Conservation (phyloP, 2,888 invertebrate species). For the Nomada lathburiana region DNA sequence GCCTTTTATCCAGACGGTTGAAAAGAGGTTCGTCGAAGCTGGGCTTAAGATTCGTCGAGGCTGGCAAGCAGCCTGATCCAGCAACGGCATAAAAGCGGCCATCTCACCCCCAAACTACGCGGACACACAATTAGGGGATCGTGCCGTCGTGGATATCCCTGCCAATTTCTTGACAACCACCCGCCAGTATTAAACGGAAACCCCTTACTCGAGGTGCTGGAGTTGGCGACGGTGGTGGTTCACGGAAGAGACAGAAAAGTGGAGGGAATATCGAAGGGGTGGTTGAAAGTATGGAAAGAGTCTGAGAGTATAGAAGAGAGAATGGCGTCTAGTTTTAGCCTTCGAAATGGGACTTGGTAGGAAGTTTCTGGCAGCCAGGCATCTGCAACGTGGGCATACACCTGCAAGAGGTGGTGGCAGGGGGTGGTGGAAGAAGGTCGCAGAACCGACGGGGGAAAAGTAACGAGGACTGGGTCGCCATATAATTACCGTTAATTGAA, state of each 20-base stretch:
- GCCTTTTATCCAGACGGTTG: slow-evolving; percentile 52
- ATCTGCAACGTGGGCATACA: slow-evolving; percentile 61
- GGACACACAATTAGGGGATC: slow-evolving; percentile 70
- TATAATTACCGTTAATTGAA: slow-evolving; percentile 83
- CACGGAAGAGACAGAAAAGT: background rate
- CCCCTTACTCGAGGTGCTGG: slow-evolving; percentile 51
- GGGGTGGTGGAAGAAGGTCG: slow-evolving; percentile 34
- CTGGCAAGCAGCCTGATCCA: slow-evolving; percentile 60
- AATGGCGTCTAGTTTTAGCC: slow-evolving; percentile 60
- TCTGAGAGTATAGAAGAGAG: slow-evolving; percentile 14
- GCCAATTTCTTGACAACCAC: slow-evolving; percentile 80
- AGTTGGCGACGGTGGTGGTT: slow-evolving; percentile 11
- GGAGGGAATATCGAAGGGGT: background rate
- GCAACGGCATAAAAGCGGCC: slow-evolving; percentile 56
- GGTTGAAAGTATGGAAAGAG: background rate
- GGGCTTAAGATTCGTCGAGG: slow-evolving; percentile 72
- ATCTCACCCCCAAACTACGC: slow-evolving; percentile 39
- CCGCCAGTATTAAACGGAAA: slow-evolving; percentile 76
- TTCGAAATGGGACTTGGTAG: slow-evolving; percentile 80
- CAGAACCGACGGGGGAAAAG: slow-evolving; percentile 63
- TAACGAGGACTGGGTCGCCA: slow-evolving; percentile 71
- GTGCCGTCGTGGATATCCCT: slow-evolving; percentile 61
- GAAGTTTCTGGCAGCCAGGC: slow-evolving; percentile 80
- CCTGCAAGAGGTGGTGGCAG: slow-evolving; percentile 58
- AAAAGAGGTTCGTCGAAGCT: slow-evolving; percentile 57